These are phyloP conservation scores for Myotis lucifugus DNA, from an alignment of 2,113 vertebrate genomes.

Conservation along the genomic window DNA sequence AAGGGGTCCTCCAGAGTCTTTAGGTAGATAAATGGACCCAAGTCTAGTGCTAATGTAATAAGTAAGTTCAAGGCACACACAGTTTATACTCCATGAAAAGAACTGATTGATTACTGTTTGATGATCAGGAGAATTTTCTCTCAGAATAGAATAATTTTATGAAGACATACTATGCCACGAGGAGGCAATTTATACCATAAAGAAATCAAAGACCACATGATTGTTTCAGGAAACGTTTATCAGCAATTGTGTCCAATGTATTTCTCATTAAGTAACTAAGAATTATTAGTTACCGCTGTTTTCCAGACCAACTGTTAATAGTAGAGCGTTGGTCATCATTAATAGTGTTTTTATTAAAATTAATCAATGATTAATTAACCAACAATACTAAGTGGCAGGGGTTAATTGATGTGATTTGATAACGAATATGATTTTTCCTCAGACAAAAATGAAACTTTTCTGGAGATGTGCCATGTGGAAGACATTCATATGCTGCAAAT, in stretches of 20 bases:
- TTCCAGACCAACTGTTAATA: background rate
- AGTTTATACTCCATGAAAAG: background rate
- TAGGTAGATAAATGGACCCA: background rate
- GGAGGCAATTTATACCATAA: background rate
- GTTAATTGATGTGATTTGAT: background rate
- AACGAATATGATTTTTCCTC: background rate
- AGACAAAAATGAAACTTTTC: background rate
- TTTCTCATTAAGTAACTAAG: slow-evolving; percentile 14
- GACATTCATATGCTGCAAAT: background rate
- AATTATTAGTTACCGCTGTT: background rate
- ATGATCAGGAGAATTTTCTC: background rate
- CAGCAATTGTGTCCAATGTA: background rate
- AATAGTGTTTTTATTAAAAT: slow-evolving; percentile 20
- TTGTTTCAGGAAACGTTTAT: background rate
- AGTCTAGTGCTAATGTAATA: background rate
- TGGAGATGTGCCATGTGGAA: background rate
- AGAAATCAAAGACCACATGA: background rate
- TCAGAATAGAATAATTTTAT: background rate
- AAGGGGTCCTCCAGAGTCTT: background rate
- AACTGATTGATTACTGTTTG: background rate
- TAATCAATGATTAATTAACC: background rate
- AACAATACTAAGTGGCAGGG: background rate
- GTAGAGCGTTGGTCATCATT: background rate
- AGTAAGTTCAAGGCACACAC: background rate
- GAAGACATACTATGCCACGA: background rate